Base-by-base conservation (phyloP, 1,140 invertebrate genomes). In the Drosophila bipectinata region DNA sequence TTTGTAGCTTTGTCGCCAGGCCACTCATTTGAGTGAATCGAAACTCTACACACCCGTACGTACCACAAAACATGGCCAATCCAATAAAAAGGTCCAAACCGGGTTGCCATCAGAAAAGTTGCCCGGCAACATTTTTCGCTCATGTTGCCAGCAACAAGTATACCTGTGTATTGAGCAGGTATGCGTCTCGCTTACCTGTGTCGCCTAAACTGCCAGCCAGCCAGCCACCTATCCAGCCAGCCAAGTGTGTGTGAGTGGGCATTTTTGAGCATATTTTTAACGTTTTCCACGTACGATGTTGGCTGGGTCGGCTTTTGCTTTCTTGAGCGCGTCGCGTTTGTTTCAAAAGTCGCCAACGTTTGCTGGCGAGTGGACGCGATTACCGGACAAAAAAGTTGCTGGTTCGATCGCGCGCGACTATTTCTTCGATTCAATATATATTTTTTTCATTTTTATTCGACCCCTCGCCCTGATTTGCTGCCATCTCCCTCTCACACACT, bases 111-210 rank as follows among this genome's bases (percentile, higher is more conserved):
- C 77, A 59, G 48, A 88, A 88, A 88, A 88, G 83, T 89, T 88
- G 79, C 79, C 48, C n/a, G 61, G 83, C 83, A 88, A 88, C 83
- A 88, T 88, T 88, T 88, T 88, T 83, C 60, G 73, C 78, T 81
- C 82, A 88, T 88, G 83, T 88, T 88, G 83, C 83, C 75, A 88
- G 83, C 83, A 83, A 88, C 83, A 88, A 87, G 83, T 87, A 80
- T 81, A 74, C 77, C 48, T 52, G 56, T 52, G 34, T 74, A 79
- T 77, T 85, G 82, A 71, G 49, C 57, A 71, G 60, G 61, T 52
- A 28, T 73, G 44, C 18, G 58, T 76, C 47, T 44, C 41, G 45
- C 53, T 49, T 62, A 77, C 80, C 73, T 84, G 75, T 72, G 61
- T 55, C 59, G 52, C 77, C 44, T 34, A 58, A 32, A 32, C 32